These are phyloP conservation scores for Chromobotia macracanthus DNA, from an alignment of 2,797 vertebrate species.

Conservation along the genomic window DNA sequence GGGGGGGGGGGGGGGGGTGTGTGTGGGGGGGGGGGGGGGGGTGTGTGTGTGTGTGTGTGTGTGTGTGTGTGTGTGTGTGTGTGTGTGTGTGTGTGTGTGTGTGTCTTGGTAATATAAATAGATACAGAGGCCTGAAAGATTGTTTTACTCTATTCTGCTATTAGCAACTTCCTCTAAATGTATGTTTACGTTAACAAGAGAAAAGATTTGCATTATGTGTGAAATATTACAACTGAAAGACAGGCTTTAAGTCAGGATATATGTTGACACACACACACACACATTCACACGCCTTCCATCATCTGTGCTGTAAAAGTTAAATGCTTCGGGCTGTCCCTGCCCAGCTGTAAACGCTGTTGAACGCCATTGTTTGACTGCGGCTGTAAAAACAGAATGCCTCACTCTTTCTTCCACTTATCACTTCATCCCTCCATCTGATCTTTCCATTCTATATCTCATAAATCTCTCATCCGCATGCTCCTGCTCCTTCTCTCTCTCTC, in stretches of 20 bases:
- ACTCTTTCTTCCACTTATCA: slow-evolving; percentile 53
- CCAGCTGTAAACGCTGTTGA: slow-evolving; percentile 44
- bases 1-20: too few species aligned
- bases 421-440: slow-evolving; percentile 50
- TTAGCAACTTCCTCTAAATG: slow-evolving; percentile 23
- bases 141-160: background rate
- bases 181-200: slow-evolving; percentile 21
- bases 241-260: background rate
- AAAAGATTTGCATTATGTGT: slow-evolving; percentile 7
- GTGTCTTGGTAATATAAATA: slow-evolving; percentile 14
- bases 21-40: too few species aligned
- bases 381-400: slow-evolving; percentile 58
- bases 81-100: too few species aligned
- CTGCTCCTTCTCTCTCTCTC: slow-evolving; percentile 30
- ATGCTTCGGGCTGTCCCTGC: slow-evolving; percentile 34
- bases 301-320: slow-evolving; percentile 49
- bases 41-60: slow-evolving; percentile 65
- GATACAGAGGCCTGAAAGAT: slow-evolving; percentile 7
- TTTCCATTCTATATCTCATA: slow-evolving; percentile 40
- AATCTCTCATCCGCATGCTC: slow-evolving; percentile 47
- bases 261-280: slow-evolving; percentile 16
- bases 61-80: slow-evolving; percentile 54
- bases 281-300: slow-evolving; percentile 26
- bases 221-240: slow-evolving; percentile 18
- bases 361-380: slow-evolving; percentile 51